Evolutionary conservation across 2,888 invertebrate genomes (phyloP).

Genomic region (Acholoe squamosa): DNA sequence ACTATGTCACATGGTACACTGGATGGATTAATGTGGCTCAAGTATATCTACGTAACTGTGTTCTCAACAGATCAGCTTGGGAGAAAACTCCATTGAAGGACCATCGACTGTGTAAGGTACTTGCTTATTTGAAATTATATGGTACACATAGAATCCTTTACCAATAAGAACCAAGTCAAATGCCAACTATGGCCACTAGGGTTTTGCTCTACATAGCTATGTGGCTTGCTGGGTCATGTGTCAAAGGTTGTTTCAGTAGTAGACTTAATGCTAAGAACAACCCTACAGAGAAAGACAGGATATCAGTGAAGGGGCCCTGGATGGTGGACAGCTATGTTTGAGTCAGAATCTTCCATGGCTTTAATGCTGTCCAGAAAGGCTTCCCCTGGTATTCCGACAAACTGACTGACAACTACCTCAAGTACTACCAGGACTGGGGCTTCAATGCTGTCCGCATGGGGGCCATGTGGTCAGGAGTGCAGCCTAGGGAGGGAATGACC

Average conservation of each 20-base stretch:
- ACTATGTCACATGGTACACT: too few species aligned
- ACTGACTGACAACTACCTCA: conserved; percentile 72
- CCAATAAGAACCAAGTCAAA: conserved; percentile 41
- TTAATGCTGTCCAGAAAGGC: conserved; percentile 74
- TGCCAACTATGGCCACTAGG: too few species aligned
- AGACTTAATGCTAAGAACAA: not conserved
- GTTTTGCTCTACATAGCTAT: not conserved
- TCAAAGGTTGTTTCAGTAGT: not conserved
- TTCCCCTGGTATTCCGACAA: conserved; percentile 73
- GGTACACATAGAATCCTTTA: too few species aligned
- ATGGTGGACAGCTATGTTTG: conserved; percentile 73
- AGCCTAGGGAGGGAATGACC: conserved; percentile 68
- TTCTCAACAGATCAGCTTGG: too few species aligned
- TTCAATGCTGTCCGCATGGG: conserved; percentile 77
- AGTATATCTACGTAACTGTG: too few species aligned
- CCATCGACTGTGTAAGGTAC: too few species aligned
- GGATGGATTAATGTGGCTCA: too few species aligned
- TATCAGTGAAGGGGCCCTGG: conserved; percentile 61
- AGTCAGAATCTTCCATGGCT: conserved; percentile 74
- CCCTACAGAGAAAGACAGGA: conserved; percentile 5
- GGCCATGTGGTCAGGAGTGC: conserved; percentile 75
- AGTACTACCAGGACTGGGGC: conserved; percentile 73
- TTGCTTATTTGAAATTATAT: too few species aligned
- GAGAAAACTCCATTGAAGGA: too few species aligned
- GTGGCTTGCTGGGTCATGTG: not conserved